Percentiles rank a stretch among this genome's conserved stretches.
Conservation (phyloP, 1,140 invertebrate species). For the Anoplophora glabripennis region DNA sequence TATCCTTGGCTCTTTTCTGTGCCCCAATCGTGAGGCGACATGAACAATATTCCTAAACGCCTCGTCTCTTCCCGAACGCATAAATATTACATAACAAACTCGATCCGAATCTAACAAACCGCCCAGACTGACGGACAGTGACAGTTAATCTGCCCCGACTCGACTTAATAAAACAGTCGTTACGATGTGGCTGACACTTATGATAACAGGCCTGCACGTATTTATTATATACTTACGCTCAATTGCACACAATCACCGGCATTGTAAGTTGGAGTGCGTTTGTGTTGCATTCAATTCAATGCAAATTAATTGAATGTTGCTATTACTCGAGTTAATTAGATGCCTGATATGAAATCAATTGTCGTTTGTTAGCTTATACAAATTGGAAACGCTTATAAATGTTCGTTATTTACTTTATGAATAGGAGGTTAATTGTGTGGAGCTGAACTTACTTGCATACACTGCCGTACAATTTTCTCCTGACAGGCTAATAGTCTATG, state of each 20-base stretch:
- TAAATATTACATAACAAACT: neutral
- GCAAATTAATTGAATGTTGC: slow-evolving; percentile 36
- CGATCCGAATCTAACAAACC: neutral
- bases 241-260: slow-evolving; percentile 17
- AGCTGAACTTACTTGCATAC: slow-evolving; percentile 1
- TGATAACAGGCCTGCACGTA: slow-evolving; percentile 25
- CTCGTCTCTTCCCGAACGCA: too few relatives aligned
- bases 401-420: slow-evolving; percentile 5
- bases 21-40: too few relatives aligned
- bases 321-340: slow-evolving; percentile 29
- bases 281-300: slow-evolving; percentile 32
- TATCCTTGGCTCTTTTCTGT: too few relatives aligned
- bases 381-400: slow-evolving; percentile 23
- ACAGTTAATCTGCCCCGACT: slow-evolving; percentile 18
- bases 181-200: slow-evolving; percentile 26
- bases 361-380: slow-evolving; percentile 34
- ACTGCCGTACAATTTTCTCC: neutral
- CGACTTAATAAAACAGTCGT: slow-evolving; percentile 29
- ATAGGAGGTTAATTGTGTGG: neutral
- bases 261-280: slow-evolving; percentile 6
- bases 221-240: slow-evolving; percentile 28
- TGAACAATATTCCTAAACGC: too few relatives aligned
- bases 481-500: neutral
- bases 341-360: slow-evolving; percentile 34
- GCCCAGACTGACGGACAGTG: slow-evolving; percentile 1